Base-by-base conservation (phyloP, 2,113 vertebrate genomes). In the Syngnathoides biaculeatus region DNA sequence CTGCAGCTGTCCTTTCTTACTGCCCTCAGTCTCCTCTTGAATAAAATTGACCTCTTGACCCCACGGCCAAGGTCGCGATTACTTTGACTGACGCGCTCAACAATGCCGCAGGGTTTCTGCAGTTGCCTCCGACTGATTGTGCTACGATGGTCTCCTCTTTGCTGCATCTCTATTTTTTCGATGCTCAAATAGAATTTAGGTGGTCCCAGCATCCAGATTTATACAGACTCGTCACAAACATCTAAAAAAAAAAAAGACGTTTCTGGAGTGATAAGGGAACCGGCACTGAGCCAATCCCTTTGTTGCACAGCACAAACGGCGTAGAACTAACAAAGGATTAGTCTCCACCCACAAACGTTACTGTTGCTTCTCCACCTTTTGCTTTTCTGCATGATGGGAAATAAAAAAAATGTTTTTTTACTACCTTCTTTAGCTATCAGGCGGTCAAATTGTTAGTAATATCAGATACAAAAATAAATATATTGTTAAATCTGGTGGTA, bases 281-380 rank as follows among this genome's bases (percentile, higher is more conserved):
- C 26, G 14, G 38, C 43, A 24, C 43, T 17, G 38, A 9, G 4
- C 53, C 72, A 60, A 73, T 77, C 60, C 8, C 27, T 71, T 68
- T 64, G 26, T 40, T 48, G 68, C 62, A 64, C 20, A 64, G 56
- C 10, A 30, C 35, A n/a, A 64, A 26, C 39, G 2, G 47, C 20
- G 62, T 57, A 30, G 42, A 8, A 64, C 60, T 68, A 59, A 68
- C 65, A 59, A 26, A 78, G 30, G 20, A 40, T 42, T 60, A 35
- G 39, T 60, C 27, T 30, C 22, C 1, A 71, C 71, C 64, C 45
- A 47, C 38, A 72, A 65, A 61, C 13, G 17, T 15, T 17, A 13
- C 52, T 42, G 35, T 67, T 3, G 42, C 40, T 30, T 39, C n/a
- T 6, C 1, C 5, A 0, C 14, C 45, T 47, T 47, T 47, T 47